phyloP scores from a whole-genome alignment of 1,140 invertebrate genomes.

The Lasaia peninsularis region DNA sequence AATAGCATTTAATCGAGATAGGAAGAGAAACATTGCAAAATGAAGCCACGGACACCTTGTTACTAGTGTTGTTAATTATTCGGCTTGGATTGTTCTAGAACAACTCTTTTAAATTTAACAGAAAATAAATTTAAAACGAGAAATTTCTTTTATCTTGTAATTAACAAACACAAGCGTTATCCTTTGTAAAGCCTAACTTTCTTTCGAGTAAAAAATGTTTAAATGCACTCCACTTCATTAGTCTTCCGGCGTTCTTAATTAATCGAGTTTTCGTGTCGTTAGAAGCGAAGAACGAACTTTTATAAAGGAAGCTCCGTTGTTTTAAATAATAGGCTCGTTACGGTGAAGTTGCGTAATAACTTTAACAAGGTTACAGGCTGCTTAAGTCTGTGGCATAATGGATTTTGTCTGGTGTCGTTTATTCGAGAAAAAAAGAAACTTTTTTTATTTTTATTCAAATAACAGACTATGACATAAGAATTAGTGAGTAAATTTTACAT shows the following conservation, averaged over 20 bases:
- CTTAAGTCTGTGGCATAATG: no score
- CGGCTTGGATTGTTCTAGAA: background rate
- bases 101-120: background rate
- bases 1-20: no score
- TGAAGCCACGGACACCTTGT: no score
- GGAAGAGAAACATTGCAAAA: no score
- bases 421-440: no score
- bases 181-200: background rate
- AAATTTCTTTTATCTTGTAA: slow-evolving; percentile 4
- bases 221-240: slow-evolving; percentile 12
- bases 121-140: background rate
- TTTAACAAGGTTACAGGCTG: background rate
- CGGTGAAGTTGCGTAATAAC: background rate
- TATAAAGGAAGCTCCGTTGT: slow-evolving; percentile 9
- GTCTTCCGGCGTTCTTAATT: slow-evolving; percentile 10
- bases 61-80: no score
- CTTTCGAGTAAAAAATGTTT: slow-evolving; percentile 6
- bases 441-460: no score
- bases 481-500: no score
- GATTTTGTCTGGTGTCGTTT: no score
- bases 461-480: no score
- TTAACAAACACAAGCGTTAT: slow-evolving; percentile 3
- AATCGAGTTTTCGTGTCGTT: slow-evolving; percentile 10
- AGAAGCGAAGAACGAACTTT: slow-evolving; percentile 4
- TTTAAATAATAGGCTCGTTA: slow-evolving; percentile 10